Base-by-base conservation (phyloP, 2,888 invertebrate genomes). In the Glaucopsyche alexis region DNA sequence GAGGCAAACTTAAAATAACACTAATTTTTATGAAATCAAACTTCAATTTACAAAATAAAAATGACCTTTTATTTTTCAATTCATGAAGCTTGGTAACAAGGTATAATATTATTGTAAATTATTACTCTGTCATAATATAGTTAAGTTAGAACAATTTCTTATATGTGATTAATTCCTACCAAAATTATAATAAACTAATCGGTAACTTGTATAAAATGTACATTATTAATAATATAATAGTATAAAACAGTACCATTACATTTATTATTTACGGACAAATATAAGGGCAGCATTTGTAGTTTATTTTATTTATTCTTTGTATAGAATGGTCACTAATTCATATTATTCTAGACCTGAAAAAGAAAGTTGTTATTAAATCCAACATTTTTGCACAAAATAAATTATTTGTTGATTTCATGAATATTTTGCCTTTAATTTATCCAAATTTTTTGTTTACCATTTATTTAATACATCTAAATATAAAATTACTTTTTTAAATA, bases 151-250 rank as follows among this genome's bases (percentile, higher is more conserved):
- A 90, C 87, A 90, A 86, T 88, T 88, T 86, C 85, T 86, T 89
- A 89, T 84, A 87, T 79, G 83, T 87, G 86, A 88, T 87, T 88
- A 87, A 84, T 84, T 86, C 84, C 88, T 91, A 91, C 87, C 86
- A 89, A 90, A 88, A 87, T 69, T 47, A 69, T 83, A 88, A 90
- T 89, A 91, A 82, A 87, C 89, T 91, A 91, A 87, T 87, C 85
- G 92, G 92, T 93, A 92, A 93, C 92, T 92, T 88, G 91, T 93
- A 91, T 91, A 92, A 91, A 91, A 90, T 89, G 87, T 91, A 91
- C 90, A 91, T 82, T 87, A 78, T 79, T 77, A 76, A 79, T 78
- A 79, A 81, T 79, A 79, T 81, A 81, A 78, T 82, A 80, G 87
- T 92, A 91, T 91, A 91, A 91, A 91, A 91, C 88, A 88, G 90